phyloP scores from a whole-genome alignment of 1,140 invertebrate species.

The Melitaea cinxia region DNA sequence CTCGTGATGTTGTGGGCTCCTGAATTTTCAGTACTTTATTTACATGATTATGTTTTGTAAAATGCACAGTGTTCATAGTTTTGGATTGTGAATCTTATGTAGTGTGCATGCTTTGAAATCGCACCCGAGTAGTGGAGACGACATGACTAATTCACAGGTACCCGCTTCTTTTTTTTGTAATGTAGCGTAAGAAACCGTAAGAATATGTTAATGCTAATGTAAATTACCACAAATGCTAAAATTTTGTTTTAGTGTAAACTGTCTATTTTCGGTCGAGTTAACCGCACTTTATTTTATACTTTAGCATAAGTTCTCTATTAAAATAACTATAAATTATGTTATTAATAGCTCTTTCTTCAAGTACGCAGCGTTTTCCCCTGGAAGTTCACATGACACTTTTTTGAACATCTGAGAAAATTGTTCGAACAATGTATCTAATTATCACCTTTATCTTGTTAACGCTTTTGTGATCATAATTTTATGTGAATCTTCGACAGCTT shows the following conservation, averaged over 20 bases:
- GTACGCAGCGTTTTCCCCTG: slow-evolving; percentile 16
- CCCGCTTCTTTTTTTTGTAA: slow-evolving; percentile 37
- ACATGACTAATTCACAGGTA: slow-evolving; percentile 81
- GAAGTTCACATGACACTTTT: slow-evolving; percentile 28
- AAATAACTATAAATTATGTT: slow-evolving; percentile 2
- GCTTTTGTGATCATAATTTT: slow-evolving; percentile 9
- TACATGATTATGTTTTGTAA: slow-evolving; percentile 68
- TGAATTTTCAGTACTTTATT: slow-evolving; percentile 70
- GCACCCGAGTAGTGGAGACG: slow-evolving; percentile 67
- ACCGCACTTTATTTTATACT: not conserved
- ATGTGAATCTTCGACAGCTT: slow-evolving; percentile 10
- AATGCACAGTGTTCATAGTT: slow-evolving; percentile 75
- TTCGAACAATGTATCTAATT: slow-evolving; percentile 35
- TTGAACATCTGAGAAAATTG: slow-evolving; percentile 28
- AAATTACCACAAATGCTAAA: not conserved
- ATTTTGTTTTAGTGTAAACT: not conserved
- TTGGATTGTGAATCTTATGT: slow-evolving; percentile 70
- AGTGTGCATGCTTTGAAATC: slow-evolving; percentile 77
- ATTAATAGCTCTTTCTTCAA: slow-evolving; percentile 14
- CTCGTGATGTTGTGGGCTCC: slow-evolving; percentile 73
- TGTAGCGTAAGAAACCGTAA: not conserved
- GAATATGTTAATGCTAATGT: not conserved
- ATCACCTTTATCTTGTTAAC: slow-evolving; percentile 30
- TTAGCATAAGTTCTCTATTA: not conserved
- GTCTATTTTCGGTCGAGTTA: not conserved